These are phyloP conservation scores for Camponotus floridanus DNA, from an alignment of 1,140 invertebrate genomes.

Conservation along the genomic window DNA sequence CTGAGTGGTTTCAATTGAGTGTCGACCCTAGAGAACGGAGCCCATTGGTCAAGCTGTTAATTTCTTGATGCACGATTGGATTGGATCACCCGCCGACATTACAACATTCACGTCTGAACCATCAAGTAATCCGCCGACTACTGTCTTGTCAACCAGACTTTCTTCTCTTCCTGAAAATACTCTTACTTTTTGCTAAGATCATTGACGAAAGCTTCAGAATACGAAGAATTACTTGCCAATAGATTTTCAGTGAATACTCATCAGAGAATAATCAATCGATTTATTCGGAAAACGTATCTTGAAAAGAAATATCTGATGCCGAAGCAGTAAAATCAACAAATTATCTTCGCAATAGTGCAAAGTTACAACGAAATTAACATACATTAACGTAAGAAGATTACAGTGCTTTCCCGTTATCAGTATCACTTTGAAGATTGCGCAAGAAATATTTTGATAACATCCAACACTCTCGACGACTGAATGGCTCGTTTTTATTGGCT, in stretches of 20 bases:
- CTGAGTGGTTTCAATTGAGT: conserved; percentile 82
- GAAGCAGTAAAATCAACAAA: neutral
- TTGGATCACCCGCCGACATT: conserved; percentile 67
- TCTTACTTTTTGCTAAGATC: neutral
- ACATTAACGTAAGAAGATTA: neutral
- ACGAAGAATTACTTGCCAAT: conserved; percentile 12
- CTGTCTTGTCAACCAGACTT: conserved; percentile 31
- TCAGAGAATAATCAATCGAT: neutral
- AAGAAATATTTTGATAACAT: conserved; percentile 6
- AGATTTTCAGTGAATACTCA: neutral
- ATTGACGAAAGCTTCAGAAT: neutral
- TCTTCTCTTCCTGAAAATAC: conserved; percentile 5
- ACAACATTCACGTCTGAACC: conserved; percentile 67
- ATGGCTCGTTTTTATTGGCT: conserved; percentile 82
- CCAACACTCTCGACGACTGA: conserved; percentile 51
- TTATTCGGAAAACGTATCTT: neutral
- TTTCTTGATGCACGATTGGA: conserved; percentile 74
- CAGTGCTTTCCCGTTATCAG: neutral
- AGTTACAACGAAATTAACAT: neutral
- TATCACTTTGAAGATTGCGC: neutral
- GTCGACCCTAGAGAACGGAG: conserved; percentile 69
- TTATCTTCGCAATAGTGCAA: neutral
- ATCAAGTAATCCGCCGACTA: conserved; percentile 61
- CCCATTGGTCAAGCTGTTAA: conserved; percentile 82
- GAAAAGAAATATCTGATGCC: neutral